Percentiles rank a stretch among this genome's conserved stretches.
phyloP scores from a whole-genome alignment of 1,140 invertebrate species.

The Drusus annulatus region DNA sequence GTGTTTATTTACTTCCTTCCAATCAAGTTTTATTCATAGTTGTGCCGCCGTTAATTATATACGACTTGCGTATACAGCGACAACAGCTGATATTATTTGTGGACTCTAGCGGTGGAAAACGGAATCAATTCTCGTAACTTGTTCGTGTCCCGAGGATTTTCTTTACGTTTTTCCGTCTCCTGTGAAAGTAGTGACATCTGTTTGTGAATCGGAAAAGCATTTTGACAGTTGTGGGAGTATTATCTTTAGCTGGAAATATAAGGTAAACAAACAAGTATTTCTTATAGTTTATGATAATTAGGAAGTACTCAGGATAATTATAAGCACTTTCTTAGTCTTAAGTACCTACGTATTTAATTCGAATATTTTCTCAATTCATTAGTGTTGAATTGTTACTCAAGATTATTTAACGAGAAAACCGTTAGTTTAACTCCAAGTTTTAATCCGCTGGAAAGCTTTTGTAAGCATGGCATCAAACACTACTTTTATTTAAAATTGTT shows the following conservation, averaged over 20 bases:
- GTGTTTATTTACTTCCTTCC: background rate
- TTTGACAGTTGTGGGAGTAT: background rate
- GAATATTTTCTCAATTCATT: no score
- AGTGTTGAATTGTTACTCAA: no score
- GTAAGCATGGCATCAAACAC: no score
- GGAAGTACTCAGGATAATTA: no score
- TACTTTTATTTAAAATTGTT: no score
- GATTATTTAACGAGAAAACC: no score
- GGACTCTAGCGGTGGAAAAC: conserved; percentile 29
- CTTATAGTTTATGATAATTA: no score
- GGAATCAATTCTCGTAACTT: background rate
- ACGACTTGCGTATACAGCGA: background rate
- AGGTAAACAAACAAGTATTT: no score
- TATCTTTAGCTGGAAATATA: background rate
- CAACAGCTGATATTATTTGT: background rate
- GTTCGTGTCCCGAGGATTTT: conserved; percentile 3
- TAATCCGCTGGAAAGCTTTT: no score
- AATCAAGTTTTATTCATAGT: background rate
- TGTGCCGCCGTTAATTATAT: background rate
- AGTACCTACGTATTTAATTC: no score
- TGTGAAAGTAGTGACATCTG: conserved; percentile 27
- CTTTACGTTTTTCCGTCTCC: background rate
- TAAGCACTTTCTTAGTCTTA: no score
- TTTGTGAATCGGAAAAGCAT: conserved; percentile 3
- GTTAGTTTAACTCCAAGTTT: no score